Base-by-base conservation (phyloP, 1,140 invertebrate genomes). In the Drosophila ficusphila region DNA sequence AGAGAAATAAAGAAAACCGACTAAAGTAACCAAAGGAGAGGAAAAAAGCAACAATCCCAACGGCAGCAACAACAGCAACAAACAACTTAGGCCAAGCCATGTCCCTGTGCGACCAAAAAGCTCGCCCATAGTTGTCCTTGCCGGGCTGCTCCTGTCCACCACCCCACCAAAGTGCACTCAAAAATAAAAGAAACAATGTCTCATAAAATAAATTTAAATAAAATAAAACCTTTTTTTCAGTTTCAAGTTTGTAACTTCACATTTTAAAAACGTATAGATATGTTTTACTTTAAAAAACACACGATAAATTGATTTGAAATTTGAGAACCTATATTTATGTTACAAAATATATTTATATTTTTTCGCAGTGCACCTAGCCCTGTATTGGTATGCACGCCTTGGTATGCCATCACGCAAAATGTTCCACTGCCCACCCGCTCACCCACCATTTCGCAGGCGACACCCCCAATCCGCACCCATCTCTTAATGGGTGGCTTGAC, bases 401-500 rank as follows among this genome's bases (percentile, higher is more conserved):
- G 77, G 81, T 82, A 88, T 88, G 82, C 81, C 76, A 85, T 76
- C 81, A 85, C 81, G 81, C 81, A 85, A 86, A 85, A 85, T 86
- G 86, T 81, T 69, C 71, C 62, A 51, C 44, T 51, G 33, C 6
- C 18, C 61, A 27, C 29, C 41, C 5, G 11, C 21, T 7, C 19
- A 7, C 0, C 56, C 8, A 9, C 7, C n/a, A 5, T 6, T 44
- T 36, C 9, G 31, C 19, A 7, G 23, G 12, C 12, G 42, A 7
- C 48, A 11, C 1, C 16, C 6, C 21, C 16, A 7, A 11, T 34
- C 18, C 11, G 12, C 29, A 34, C 60, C 44, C 62, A 41, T 29
- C 86, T 89, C 76, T 79, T 89, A 89, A 89, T 89, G 86, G 86
- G 79, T 90, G 86, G 86, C 86, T 76, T 89, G 86, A 85, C 86